Evolutionary conservation across 37 sponge, comb jelly and placozoan genomes (phyloP), one percentile per base, ranked within the genome.

Genomic region (Beroe ovata): DNA sequence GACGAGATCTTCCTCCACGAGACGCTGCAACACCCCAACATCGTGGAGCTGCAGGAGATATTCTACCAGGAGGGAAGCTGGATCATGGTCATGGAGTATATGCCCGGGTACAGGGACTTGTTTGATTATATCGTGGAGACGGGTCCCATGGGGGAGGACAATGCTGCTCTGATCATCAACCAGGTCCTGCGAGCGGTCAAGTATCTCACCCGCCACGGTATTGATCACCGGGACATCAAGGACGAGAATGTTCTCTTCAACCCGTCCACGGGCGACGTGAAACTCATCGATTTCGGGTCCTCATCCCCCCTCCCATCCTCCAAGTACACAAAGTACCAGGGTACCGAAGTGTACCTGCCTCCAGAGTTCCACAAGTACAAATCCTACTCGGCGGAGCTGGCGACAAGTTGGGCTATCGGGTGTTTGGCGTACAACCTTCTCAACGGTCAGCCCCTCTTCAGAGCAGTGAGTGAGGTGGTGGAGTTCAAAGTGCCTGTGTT

Each of bases 231-330:
- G 63, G 63, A 62, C 28, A 62, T 62, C 63, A 62, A 25, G 63
- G 63, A 26, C 4, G 23, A 21, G 23, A 62, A 62, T 25, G 20
- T 62, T 16, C 63, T 62, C 28, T 66, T 34, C 35, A 66, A 66
- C 36, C 69, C 69, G 2, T 1, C 16, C 36, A 66, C 69, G 8
- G 16, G 16, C 34, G 36, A 30, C 18, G 32, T 66, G 2, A 66
- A 66, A 29, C 69, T 66, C 63, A 62, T 62, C 21, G 63, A 62
- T 23, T 62, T 62, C 63, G 63, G 63, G 22, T 62, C 63, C 23
- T 14, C 63, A 4, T 62, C 63, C 8, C 29, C 23, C 28, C 63
- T 62, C 29, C 63, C 63, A 4, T 21, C 23, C 63, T 4, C 4
- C 8, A 14, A 4, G 4, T 62, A 62, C 63, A 62, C 63, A 14